A percentile compares a stretch with the other conserved stretches of the same genome.
Conservation (phyloP, 2,797 vertebrate species). For the Sebastiscus albofasciatus region DNA sequence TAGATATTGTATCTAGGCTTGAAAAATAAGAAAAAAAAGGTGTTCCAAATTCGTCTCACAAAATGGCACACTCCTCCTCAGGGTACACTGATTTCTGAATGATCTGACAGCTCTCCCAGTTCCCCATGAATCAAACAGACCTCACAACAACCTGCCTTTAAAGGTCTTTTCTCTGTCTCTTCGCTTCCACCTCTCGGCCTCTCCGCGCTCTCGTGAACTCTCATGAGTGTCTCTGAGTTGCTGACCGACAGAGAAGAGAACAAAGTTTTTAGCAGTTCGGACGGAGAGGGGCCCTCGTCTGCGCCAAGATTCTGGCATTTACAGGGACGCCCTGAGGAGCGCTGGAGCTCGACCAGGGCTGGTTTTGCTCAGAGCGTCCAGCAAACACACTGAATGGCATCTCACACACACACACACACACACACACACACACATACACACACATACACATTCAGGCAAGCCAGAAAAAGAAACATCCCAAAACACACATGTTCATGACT, state of each 20-base stretch:
- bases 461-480: background rate
- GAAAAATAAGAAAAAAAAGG: background rate
- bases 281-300: constrained; percentile 8
- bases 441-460: background rate
- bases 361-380: background rate
- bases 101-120: background rate
- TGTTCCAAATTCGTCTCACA: background rate
- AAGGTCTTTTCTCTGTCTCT: background rate
- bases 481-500: background rate
- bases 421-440: too few relatives aligned
- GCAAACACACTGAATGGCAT: constrained; percentile 8
- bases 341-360: constrained; percentile 39
- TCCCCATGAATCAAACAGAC: constrained; percentile 10
- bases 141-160: background rate
- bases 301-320: constrained; percentile 61
- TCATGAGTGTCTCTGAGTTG: constrained; percentile 23
- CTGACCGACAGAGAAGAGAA: constrained; percentile 14
- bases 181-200: constrained; percentile 12
- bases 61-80: background rate
- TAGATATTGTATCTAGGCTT: background rate
- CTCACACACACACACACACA: background rate
- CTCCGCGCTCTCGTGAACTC: background rate
- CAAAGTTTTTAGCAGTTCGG: constrained; percentile 29
- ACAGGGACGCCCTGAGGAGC: constrained; percentile 49
- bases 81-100: background rate